phyloP scores from a whole-genome alignment of 23 tunicate genomes.

The Halocynthia roretzi region DNA sequence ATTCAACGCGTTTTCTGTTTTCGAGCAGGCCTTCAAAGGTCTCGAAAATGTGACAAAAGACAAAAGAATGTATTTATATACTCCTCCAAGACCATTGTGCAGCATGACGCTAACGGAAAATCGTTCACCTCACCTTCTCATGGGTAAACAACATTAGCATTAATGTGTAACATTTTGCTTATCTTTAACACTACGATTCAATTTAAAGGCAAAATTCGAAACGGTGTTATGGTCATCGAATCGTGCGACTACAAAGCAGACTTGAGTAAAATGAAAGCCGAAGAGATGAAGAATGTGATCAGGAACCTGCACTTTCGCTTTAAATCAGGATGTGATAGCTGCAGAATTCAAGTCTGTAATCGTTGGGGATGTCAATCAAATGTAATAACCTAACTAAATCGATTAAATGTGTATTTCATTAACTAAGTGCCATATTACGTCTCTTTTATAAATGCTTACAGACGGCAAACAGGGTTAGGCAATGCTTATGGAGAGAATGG shows the following conservation, averaged over 20 bases:
- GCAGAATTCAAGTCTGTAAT: conserved; percentile 39
- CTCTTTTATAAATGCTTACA: not conserved
- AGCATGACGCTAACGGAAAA: not conserved
- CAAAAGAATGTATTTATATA: conserved; percentile 11
- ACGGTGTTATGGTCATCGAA: conserved; percentile 10
- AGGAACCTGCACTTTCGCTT: conserved; percentile 39
- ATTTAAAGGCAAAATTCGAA: not conserved
- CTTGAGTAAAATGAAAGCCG: conserved; percentile 8
- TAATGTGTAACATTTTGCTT: not conserved
- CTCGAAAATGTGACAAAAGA: conserved; percentile 14
- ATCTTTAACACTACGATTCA: not conserved
- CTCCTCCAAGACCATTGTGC: conserved; percentile 30
- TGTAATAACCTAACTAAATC: not conserved
- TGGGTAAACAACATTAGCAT: conserved; percentile 20
- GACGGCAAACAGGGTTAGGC: not conserved
- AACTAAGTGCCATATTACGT: not conserved
- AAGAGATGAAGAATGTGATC: conserved; percentile 20
- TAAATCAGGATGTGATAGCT: conserved; percentile 27
- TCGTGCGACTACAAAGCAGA: conserved; percentile 46
- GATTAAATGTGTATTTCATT: not conserved
- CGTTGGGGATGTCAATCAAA: conserved; percentile 10
- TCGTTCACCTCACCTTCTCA: conserved; percentile 14
- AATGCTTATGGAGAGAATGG: conserved; percentile 38
- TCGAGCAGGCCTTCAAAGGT: conserved; percentile 33
- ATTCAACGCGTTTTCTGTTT: not conserved